Percentiles rank a stretch among this genome's conserved stretches.
phyloP scores from a whole-genome alignment of 2,888 invertebrate species.

The Metalampra italica region DNA sequence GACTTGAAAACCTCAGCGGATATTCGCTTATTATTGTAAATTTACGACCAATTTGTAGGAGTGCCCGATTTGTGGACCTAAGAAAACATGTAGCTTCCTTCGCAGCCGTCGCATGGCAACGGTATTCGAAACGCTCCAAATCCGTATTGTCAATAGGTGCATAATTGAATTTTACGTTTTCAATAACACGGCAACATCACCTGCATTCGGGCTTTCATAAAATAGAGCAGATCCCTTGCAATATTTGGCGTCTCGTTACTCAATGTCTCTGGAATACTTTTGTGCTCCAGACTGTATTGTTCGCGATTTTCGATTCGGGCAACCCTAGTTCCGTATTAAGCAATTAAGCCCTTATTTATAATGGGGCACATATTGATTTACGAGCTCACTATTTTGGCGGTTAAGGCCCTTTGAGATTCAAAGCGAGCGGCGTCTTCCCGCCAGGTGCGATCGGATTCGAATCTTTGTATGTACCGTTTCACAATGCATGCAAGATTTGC shows the following conservation, averaged over 20 bases:
- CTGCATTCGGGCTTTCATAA: slow-evolving; percentile 52
- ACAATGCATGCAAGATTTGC: slow-evolving; percentile 73
- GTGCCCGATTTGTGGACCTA: slow-evolving; percentile 50
- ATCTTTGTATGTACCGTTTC: slow-evolving; percentile 50
- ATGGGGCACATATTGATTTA: slow-evolving; percentile 55
- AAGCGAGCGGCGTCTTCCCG: slow-evolving; percentile 42
- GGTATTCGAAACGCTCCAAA: slow-evolving; percentile 53
- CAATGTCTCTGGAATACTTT: slow-evolving; percentile 61
- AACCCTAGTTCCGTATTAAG: slow-evolving; percentile 42
- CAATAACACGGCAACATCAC: slow-evolving; percentile 62
- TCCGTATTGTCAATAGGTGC: slow-evolving; percentile 56
- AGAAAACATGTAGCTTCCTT: slow-evolving; percentile 17
- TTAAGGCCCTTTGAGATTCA: slow-evolving; percentile 36
- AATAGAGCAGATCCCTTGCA: slow-evolving; percentile 49
- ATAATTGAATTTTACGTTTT: slow-evolving; percentile 70
- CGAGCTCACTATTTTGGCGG: slow-evolving; percentile 31
- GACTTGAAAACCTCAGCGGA: slow-evolving; percentile 19
- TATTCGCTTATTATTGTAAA: slow-evolving; percentile 33
- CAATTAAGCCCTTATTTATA: slow-evolving; percentile 66
- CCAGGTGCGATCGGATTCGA: slow-evolving; percentile 64
- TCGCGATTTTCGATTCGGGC: slow-evolving; percentile 36
- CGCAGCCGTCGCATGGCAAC: slow-evolving; percentile 38
- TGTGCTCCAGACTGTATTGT: slow-evolving; percentile 51
- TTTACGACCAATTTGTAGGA: slow-evolving; percentile 70
- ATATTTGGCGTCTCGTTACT: slow-evolving; percentile 68